Conservation (phyloP, 2,888 invertebrate species). For the Perizoma flavofasciatum region DNA sequence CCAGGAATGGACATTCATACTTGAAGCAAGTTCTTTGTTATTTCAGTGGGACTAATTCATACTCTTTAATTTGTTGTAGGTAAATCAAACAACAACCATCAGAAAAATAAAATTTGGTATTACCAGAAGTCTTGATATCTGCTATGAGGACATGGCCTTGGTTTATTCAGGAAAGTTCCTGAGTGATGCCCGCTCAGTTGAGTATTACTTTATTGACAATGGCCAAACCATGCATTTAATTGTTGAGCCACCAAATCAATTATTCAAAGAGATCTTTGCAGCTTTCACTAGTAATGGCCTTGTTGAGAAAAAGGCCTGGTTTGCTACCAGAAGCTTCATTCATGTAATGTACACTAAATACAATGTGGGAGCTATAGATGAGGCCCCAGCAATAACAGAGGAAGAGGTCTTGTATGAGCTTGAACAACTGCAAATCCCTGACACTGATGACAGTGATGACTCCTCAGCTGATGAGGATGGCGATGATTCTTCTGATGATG, state of each 20-base stretch:
- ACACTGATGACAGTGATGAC: constrained; percentile 16
- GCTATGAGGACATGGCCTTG: constrained; percentile 28
- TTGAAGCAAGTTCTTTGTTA: no score
- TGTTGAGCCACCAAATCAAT: constrained; percentile 15
- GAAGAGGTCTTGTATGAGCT: constrained; percentile 11
- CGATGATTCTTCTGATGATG: background rate
- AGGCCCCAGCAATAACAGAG: constrained; percentile 3
- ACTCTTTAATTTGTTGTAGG: constrained; percentile 11
- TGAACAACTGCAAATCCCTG: constrained; percentile 6
- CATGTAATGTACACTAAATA: constrained; percentile 8
- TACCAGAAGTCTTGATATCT: constrained; percentile 9
- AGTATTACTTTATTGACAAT: constrained; percentile 19
- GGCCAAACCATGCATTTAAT: constrained; percentile 27
- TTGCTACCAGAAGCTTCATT: constrained; percentile 12
- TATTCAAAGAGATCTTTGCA: constrained; percentile 19
- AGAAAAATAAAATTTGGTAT: constrained; percentile 14
- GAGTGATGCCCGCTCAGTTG: constrained; percentile 10
- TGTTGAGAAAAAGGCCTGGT: constrained; percentile 11
- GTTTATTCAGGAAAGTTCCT: constrained; percentile 14
- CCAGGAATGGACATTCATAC: no score
- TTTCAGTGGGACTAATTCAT: background rate
- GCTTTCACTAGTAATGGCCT: constrained; percentile 6
- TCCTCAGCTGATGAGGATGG: constrained; percentile 16
- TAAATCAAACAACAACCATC: constrained; percentile 5
- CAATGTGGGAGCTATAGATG: background rate